Evolutionary conservation across 2,797 vertebrate genomes (phyloP).

Genomic region (Tachyglossus aculeatus): DNA sequence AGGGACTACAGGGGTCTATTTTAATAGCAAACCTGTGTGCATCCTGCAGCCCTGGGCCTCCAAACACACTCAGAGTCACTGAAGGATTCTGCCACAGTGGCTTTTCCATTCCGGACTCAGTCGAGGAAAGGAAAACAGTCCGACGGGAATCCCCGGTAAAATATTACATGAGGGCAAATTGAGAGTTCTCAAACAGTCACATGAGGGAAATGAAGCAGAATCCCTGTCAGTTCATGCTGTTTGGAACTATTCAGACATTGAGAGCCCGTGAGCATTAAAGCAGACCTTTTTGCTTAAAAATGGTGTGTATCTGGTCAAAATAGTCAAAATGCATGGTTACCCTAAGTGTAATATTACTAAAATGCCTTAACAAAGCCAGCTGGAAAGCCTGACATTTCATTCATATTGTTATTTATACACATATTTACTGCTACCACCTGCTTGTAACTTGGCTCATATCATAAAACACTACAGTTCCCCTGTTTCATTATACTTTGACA

Average conservation of each 20-base stretch:
- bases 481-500: constrained; percentile 75
- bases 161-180: too few species aligned
- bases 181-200: too few species aligned
- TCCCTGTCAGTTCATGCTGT: not conserved
- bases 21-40: too few species aligned
- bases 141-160: too few species aligned
- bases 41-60: too few species aligned
- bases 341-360: constrained; percentile 63
- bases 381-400: constrained; percentile 71
- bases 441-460: constrained; percentile 62
- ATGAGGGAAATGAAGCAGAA: not conserved
- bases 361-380: constrained; percentile 69
- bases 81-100: too few species aligned
- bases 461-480: constrained; percentile 56
- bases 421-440: constrained; percentile 77
- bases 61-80: too few species aligned
- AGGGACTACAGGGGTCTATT: too few species aligned
- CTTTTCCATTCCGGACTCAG: too few species aligned
- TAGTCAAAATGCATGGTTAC: constrained; percentile 48
- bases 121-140: too few species aligned
- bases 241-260: not conserved
- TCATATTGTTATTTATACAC: constrained; percentile 76
- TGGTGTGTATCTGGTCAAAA: constrained; percentile 33
- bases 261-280: constrained; percentile 4
- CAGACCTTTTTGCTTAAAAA: constrained; percentile 37